phyloP scores from a whole-genome alignment of 2,888 invertebrate genomes.

The Hyalella azteca region DNA sequence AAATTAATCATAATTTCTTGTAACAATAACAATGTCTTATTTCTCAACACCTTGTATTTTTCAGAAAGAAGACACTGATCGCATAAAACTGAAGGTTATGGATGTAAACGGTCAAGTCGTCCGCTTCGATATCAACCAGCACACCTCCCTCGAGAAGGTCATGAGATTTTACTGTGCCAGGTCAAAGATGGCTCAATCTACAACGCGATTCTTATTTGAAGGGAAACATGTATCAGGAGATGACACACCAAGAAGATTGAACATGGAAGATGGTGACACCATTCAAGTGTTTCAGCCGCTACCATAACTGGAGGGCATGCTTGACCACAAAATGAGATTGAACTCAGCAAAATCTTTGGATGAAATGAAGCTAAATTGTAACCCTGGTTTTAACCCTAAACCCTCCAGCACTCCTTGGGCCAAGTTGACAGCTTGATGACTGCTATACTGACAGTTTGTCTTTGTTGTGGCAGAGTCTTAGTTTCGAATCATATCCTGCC shows the following conservation, averaged over 20 bases:
- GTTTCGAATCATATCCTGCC: no score
- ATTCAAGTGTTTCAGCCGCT: slow-evolving; percentile 96
- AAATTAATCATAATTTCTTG: no score
- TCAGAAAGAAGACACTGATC: slow-evolving; percentile 57
- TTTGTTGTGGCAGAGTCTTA: no score
- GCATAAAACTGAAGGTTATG: slow-evolving; percentile 76
- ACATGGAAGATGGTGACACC: slow-evolving; percentile 95
- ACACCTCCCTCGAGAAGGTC: slow-evolving; percentile 88
- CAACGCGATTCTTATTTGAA: slow-evolving; percentile 90
- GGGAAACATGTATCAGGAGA: slow-evolving; percentile 90
- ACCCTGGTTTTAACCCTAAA: background rate
- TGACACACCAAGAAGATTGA: slow-evolving; percentile 86
- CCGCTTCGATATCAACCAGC: slow-evolving; percentile 96
- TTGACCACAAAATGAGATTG: no score
- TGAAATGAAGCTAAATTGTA: background rate
- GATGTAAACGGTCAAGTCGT: slow-evolving; percentile 95
- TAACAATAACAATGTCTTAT: no score
- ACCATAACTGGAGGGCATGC: slow-evolving; percentile 94
- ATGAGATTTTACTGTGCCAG: slow-evolving; percentile 97
- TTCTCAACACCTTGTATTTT: no score
- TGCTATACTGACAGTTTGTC: no score
- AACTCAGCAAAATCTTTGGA: no score
- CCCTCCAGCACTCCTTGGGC: background rate
- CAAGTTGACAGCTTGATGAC: background rate
- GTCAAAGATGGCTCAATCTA: slow-evolving; percentile 90